Percentiles rank a stretch among this genome's conserved stretches.
Evolutionary conservation across 2,113 vertebrate genomes (phyloP).

Genomic region (Dromiciops gliroides): DNA sequence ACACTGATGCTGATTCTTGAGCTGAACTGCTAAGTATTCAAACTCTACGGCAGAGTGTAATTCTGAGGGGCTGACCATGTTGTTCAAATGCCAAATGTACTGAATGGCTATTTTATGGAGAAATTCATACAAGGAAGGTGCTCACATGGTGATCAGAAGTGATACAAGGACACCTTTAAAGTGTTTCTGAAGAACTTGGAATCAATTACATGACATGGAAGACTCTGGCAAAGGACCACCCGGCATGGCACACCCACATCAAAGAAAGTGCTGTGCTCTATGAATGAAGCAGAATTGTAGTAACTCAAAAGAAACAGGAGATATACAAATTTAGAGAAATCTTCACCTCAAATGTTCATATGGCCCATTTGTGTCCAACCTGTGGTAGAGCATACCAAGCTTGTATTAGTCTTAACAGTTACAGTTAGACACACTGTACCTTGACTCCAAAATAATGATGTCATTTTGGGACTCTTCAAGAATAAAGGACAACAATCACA

Average conservation of each 20-base stretch:
- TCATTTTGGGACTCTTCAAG: too few relatives aligned
- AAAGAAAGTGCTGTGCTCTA: background rate
- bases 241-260: background rate
- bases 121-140: background rate
- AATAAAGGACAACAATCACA: too few relatives aligned
- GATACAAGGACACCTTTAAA: background rate
- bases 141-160: background rate
- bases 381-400: background rate
- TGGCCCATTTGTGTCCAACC: background rate
- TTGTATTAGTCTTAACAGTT: background rate
- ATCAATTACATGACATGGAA: too few relatives aligned
- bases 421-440: background rate
- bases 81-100: background rate
- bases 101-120: background rate
- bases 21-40: background rate
- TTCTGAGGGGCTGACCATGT: background rate
- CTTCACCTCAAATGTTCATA: background rate
- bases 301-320: background rate
- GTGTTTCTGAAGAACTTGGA: background rate
- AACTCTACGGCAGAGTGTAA: background rate
- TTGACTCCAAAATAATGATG: too few relatives aligned
- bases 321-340: background rate
- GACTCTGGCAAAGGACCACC: background rate
- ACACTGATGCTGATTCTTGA: background rate
- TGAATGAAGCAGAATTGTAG: background rate